Evolutionary conservation across 2,888 invertebrate species (phyloP), one percentile per base, ranked within the genome.

Genomic region (Scrobipalpa atriplicella): DNA sequence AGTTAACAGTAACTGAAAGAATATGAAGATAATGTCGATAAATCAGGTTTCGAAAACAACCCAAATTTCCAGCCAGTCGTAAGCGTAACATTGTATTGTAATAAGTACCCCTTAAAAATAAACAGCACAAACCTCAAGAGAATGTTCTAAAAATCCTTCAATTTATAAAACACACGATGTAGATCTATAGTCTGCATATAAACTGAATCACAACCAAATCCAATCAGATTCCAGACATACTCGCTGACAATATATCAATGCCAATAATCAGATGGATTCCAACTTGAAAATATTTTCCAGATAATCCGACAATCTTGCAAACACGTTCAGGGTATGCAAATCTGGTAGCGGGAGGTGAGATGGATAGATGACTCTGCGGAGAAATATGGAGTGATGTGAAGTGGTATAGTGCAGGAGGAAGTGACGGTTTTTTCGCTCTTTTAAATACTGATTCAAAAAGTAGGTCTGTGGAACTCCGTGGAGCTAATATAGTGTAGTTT

Each of bases 321-420:
- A 13, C 29, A n/a, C 38, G 29, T 16, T 29, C 8, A 36, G 36
- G 16, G n/a, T 58, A 58, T 58, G 58, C 38, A 58, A 58, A 58
- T 58, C n/a, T 16, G 2, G 11, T n/a, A 9, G 13, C 38, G 58
- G n/a, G n/a, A 58, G 58, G 58, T 58, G 58, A 58, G 58, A 38
- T 8, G 58, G 58, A 58, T 58, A 38, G 58, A 58, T 58, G 58
- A 38, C 38, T 58, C 36, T n/a, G 29, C 58, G 38, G 36, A 8
- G 38, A 13, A 3, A 16, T 38, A 18, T 29, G 58, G 38, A 29
- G 58, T 29, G 38, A 58, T n/a, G 36, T 18, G 58, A 38, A 29
- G 18, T 29, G 8, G 36, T 58, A 16, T 58, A 29, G 29, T 58
- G 38, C 38, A 13, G 54, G 11, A 6, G 29, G 21, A 21, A 29